Evolutionary conservation across 2,888 invertebrate genomes (phyloP).

Genomic region (Ernsta delagoae): DNA sequence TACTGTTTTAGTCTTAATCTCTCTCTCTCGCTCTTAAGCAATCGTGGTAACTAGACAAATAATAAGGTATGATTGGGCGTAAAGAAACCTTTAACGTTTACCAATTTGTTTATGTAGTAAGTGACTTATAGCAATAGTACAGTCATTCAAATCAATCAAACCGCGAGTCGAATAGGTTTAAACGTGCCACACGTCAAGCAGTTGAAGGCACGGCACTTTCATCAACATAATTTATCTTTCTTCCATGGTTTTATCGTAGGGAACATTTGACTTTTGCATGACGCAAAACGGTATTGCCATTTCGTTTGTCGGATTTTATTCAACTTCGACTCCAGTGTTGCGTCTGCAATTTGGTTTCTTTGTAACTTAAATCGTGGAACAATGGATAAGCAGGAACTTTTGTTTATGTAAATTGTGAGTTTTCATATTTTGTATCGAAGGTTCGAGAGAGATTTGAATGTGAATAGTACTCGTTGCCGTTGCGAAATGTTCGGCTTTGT

Average conservation of each 20-base stretch:
- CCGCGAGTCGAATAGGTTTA: too few relatives aligned
- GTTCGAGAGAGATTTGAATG: not conserved
- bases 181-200: too few relatives aligned
- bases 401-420: constrained; percentile 1
- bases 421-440: constrained; percentile 11
- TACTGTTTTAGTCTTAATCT: too few relatives aligned
- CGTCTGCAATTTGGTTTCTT: constrained; percentile 20
- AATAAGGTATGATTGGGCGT: too few relatives aligned
- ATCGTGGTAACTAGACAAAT: too few relatives aligned
- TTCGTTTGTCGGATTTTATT: constrained; percentile 51
- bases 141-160: too few relatives aligned
- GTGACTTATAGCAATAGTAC: too few relatives aligned
- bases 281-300: constrained; percentile 51
- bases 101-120: too few relatives aligned
- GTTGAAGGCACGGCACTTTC: too few relatives aligned
- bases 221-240: too few relatives aligned
- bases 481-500: not conserved
- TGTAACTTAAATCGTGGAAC: constrained; percentile 14
- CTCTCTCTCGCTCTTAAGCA: too few relatives aligned
- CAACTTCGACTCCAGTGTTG: constrained; percentile 41
- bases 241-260: not conserved
- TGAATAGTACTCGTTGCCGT: constrained; percentile 1
- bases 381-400: constrained; percentile 17
- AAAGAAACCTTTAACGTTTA: too few relatives aligned
- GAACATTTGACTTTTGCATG: constrained; percentile 60